Base-by-base conservation (phyloP, 64 coral and sea anemone genomes). In the Platygyra sinensis region DNA sequence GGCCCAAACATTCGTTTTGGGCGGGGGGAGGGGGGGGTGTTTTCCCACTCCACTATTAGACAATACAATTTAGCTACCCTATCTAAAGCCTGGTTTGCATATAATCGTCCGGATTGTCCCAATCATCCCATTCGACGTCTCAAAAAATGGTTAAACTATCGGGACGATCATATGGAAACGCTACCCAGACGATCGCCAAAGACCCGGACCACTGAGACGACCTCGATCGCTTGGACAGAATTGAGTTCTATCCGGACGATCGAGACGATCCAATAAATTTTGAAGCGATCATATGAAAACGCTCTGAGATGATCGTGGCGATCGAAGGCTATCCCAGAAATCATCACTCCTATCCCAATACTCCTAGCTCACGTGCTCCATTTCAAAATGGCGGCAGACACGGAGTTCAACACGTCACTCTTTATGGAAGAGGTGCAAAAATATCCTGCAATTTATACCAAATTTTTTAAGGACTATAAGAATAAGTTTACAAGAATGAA, bases 281-380 rank as follows among this genome's bases (percentile, higher is more conserved):
- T 62, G 60, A 62, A 62, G 60, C 60, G 60, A 62, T 62, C 60
- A 62, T 62, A 62, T 62, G 4, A 13, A 62, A 62, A 20, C 60
- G 12, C 60, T 62, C 60, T 62, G 72, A 30, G 72, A 30, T 13
- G 72, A 74, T 74, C 72, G 15, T 16, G 72, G 30, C 72, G 31
- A 74, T 74, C 30, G 17, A 74, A 74, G 72, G 12, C 72, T 74
- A 74, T 74, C 72, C 72, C 72, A 74, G 72, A 74, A 36, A 18
- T 30, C 3, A 18, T 30, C 3, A 46, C 39, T 46, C 39, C 2
- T 46, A 46, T 4, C 39, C 39, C 72, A 74, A 42, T 0, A 36
- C 30, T 74, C 60, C 20, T 20, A 17, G 20, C 15, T 20, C 60
- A 62, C 12, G 20, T 62, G 60, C 60, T 62, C 60, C 60, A 62